phyloP scores from a whole-genome alignment of 2,113 vertebrate genomes.

The Megaceryle torquata region DNA sequence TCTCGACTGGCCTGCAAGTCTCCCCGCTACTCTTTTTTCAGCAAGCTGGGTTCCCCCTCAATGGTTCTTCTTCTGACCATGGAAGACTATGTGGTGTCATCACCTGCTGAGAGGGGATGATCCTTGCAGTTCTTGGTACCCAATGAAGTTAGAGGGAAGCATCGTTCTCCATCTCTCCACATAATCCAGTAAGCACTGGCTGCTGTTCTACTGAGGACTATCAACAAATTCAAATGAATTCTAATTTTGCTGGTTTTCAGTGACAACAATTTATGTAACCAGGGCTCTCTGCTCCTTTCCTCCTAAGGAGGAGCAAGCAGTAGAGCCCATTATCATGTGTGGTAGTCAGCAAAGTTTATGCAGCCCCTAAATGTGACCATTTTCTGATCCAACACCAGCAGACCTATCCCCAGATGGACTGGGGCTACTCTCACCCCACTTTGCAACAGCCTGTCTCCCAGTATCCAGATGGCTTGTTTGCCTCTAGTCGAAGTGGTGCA shows the following conservation, averaged over 20 bases:
- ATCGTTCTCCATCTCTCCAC: neutral
- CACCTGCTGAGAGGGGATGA: neutral
- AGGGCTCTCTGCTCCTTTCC: too few relatives aligned
- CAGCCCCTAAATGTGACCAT: neutral
- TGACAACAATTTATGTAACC: too few relatives aligned
- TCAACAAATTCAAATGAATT: too few relatives aligned
- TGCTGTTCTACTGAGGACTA: neutral
- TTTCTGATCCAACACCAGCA: neutral
- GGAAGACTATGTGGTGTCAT: fast-evolving
- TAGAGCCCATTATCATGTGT: too few relatives aligned
- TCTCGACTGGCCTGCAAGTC: neutral
- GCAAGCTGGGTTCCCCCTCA: neutral
- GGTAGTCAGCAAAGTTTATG: neutral
- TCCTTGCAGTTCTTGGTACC: neutral
- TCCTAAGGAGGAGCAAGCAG: too few relatives aligned
- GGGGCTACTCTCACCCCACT: fast-evolving
- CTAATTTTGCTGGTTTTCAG: too few relatives aligned
- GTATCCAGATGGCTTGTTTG: neutral
- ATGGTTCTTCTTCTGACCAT: neutral
- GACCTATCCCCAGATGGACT: neutral
- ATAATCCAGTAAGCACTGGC: neutral
- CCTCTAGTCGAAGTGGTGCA: neutral
- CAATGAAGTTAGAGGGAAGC: neutral
- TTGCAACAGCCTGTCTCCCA: neutral
- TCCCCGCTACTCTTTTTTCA: neutral